Evolutionary conservation across 1,140 invertebrate species (phyloP).

Genomic region (Drosophila suzukii): DNA sequence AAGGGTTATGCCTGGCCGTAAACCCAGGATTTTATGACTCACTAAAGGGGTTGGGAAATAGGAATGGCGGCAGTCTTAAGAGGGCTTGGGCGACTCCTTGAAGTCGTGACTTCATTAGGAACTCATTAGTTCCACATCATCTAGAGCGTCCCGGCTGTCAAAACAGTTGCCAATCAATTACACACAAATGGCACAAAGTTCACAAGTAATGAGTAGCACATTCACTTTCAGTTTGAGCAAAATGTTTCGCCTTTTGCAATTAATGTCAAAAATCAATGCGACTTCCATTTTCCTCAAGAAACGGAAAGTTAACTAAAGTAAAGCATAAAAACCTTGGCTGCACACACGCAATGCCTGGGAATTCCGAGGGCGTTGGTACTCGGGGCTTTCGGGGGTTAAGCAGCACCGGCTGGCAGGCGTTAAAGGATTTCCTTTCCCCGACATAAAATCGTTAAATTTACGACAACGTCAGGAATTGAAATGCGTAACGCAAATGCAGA

Average conservation of each 20-base stretch:
- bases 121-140: constrained; percentile 50
- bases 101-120: constrained; percentile 48
- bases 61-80: neutral
- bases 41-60: neutral
- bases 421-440: constrained; percentile 61
- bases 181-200: constrained; percentile 26
- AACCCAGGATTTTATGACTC: constrained; percentile 45
- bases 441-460: constrained; percentile 80
- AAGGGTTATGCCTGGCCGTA: constrained; percentile 46
- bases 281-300: constrained; percentile 9
- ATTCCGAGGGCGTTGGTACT: neutral
- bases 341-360: constrained; percentile 42
- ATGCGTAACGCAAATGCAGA: constrained; percentile 37
- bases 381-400: constrained; percentile 18
- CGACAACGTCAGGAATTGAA: constrained; percentile 53
- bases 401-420: constrained; percentile 32
- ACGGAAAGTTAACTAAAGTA: constrained; percentile 30
- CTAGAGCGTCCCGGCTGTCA: neutral
- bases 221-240: constrained; percentile 28
- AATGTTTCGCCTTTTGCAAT: constrained; percentile 48
- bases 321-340: constrained; percentile 49
- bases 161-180: constrained; percentile 50
- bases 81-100: neutral
- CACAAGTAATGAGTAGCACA: constrained; percentile 48
- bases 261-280: constrained; percentile 69